phyloP scores from a whole-genome alignment of 2,888 invertebrate genomes.

The Cantharis rufa region DNA sequence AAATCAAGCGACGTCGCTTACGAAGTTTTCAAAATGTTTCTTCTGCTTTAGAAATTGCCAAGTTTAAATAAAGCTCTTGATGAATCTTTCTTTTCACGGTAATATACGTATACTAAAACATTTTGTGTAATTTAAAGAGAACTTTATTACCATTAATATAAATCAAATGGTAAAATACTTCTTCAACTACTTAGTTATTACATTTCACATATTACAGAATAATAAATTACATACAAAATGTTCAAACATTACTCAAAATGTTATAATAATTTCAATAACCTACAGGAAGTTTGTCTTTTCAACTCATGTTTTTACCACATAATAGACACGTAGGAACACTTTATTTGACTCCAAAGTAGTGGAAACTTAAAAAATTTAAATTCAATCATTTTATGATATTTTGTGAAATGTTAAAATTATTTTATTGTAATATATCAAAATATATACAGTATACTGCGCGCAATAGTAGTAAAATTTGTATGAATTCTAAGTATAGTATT shows the following conservation, averaged over 20 bases:
- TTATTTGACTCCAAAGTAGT: too few relatives aligned
- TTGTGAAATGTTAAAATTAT: too few relatives aligned
- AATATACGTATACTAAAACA: slow-evolving; percentile 3
- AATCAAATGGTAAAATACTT: neutral
- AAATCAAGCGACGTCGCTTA: slow-evolving; percentile 33
- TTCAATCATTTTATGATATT: too few relatives aligned
- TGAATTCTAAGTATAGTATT: too few relatives aligned
- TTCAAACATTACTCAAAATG: neutral
- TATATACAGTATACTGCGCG: too few relatives aligned
- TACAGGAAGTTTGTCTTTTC: neutral
- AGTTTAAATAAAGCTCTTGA: slow-evolving; percentile 20
- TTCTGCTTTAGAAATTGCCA: slow-evolving; percentile 21
- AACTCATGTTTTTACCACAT: neutral
- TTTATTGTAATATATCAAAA: too few relatives aligned
- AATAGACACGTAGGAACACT: too few relatives aligned
- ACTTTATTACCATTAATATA: neutral
- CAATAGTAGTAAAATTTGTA: too few relatives aligned
- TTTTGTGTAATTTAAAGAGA: neutral
- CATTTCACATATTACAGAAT: neutral
- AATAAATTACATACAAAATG: neutral
- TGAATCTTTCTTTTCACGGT: slow-evolving; percentile 9
- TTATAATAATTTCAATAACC: neutral
- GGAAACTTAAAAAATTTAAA: too few relatives aligned
- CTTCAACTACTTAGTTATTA: neutral
- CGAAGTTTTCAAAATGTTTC: slow-evolving; percentile 25